Conservation (phyloP, 2,113 vertebrate genomes). For the Scolopax mira region DNA sequence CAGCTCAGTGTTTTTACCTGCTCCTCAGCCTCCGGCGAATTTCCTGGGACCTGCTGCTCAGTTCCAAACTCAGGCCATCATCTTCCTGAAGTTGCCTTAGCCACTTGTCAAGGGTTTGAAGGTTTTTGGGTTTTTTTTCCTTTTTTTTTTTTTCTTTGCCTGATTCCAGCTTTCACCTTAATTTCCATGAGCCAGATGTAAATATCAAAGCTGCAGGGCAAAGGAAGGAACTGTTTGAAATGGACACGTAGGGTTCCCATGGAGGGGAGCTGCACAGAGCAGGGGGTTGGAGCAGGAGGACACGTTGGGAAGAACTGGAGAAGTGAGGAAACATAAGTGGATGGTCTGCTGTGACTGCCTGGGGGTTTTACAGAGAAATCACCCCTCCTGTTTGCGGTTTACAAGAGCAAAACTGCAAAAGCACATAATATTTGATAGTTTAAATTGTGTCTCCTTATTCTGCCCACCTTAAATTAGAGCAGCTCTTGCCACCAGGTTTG, state of each 20-base stretch:
- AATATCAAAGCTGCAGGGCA: background rate
- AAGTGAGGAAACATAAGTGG: background rate
- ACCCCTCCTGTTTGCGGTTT: too few relatives aligned
- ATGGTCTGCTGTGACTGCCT: background rate
- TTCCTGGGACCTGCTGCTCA: background rate
- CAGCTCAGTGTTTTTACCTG: background rate
- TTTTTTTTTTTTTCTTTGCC: background rate
- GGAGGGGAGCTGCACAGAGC: background rate
- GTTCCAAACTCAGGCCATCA: background rate
- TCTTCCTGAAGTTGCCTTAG: background rate
- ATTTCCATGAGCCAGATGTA: rapidly evolving
- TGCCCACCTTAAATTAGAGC: background rate
- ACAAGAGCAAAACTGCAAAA: background rate
- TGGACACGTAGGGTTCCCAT: rapidly evolving
- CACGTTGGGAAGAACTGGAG: rapidly evolving
- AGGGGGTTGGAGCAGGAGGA: background rate
- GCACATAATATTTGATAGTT: background rate
- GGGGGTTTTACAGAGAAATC: background rate
- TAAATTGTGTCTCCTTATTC: too few relatives aligned
- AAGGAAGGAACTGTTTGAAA: background rate
- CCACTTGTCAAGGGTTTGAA: background rate
- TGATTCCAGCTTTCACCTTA: rapidly evolving
- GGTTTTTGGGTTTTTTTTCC: background rate
- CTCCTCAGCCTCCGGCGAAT: background rate
- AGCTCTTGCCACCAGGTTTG: rapidly evolving